Base-by-base conservation (phyloP, 1,140 invertebrate genomes). In the Ceratina japonica region DNA sequence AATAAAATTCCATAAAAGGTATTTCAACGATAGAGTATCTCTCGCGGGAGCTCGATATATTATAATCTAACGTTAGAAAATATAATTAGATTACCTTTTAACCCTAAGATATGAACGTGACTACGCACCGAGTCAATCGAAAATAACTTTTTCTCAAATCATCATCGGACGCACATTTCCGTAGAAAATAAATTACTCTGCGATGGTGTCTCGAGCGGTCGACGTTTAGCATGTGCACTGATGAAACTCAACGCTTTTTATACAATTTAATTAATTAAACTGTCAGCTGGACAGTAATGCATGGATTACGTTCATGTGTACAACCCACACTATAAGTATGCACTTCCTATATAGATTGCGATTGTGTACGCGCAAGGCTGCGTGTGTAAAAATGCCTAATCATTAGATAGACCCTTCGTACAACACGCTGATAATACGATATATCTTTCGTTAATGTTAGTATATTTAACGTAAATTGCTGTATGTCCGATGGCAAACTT, bases 21-120 rank as follows among this genome's bases (percentile, higher is more conserved):
- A 16, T 44, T 65, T 37, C 13, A 51, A 24, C 37, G 24, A 52
- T 13, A 2, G 24, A 37, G 73, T 20, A 52, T 7, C 49, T 31
- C 27, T 22, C 31, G 49, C 51, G 24, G 52, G 24, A 24, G 12
- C 20, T 15, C 3, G 13, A 58, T 58, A 65, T 56, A 44, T 20
- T 15, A 24, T 12, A 64, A 59, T 44, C 15, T 31, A 51, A 65
- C 63, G 44, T 24, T 37, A 75, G 70, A 37, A 58, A 71, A 75
- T 52, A 16, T 52, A 59, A 72, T 64, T 61, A 10, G 2, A 69
- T 85, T 85, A 85, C 83, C 82, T 85, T 80, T 71, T 80, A 79
- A 73, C 59, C 59, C 62, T 80, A 64, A 75, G 70, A 31, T 71
- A 66, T 12, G 63, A 74, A 27, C 27, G 73, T 68, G 65, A 31